Conservation (phyloP, 2,113 vertebrate species). For the Synchiropus splendidus region DNA sequence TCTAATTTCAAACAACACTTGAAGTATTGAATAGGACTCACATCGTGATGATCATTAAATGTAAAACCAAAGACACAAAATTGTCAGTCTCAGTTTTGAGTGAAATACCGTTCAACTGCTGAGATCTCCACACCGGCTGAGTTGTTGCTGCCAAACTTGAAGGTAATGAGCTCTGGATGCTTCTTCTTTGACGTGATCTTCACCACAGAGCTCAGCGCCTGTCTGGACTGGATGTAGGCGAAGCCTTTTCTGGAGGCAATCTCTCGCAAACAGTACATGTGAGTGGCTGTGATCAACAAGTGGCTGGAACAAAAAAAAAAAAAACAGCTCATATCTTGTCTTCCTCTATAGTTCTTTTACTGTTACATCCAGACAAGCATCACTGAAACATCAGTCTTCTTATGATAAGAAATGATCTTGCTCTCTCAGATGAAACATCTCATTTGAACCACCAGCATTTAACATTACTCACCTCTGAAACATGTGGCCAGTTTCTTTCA, state of each 20-base stretch:
- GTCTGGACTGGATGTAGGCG: slow-evolving; percentile 94
- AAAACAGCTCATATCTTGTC: too few relatives aligned
- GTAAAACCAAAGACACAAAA: too few relatives aligned
- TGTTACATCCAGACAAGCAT: too few relatives aligned
- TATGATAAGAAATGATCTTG: too few relatives aligned
- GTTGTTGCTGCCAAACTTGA: slow-evolving; percentile 95
- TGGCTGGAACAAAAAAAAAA: slow-evolving; percentile 65
- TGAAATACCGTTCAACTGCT: slow-evolving; percentile 84
- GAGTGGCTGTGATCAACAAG: slow-evolving; percentile 90
- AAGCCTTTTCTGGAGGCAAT: slow-evolving; percentile 88
- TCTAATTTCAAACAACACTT: too few relatives aligned
- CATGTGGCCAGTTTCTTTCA: slow-evolving; percentile 97
- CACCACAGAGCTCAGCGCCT: slow-evolving; percentile 90
- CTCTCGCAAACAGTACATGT: slow-evolving; percentile 97
- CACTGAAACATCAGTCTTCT: too few relatives aligned
- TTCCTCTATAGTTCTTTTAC: too few relatives aligned
- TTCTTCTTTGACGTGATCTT: slow-evolving; percentile 99
- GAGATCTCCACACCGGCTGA: slow-evolving; percentile 86
- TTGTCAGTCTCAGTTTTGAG: too few relatives aligned
- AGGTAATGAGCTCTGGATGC: slow-evolving; percentile 95
- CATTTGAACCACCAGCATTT: background rate
- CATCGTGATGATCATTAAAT: too few relatives aligned
- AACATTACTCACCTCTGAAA: slow-evolving; percentile 79
- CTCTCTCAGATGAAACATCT: too few relatives aligned
- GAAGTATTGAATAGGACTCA: too few relatives aligned